These are phyloP conservation scores for Natator depressus DNA, from an alignment of 2,113 vertebrate species.

Conservation along the genomic window DNA sequence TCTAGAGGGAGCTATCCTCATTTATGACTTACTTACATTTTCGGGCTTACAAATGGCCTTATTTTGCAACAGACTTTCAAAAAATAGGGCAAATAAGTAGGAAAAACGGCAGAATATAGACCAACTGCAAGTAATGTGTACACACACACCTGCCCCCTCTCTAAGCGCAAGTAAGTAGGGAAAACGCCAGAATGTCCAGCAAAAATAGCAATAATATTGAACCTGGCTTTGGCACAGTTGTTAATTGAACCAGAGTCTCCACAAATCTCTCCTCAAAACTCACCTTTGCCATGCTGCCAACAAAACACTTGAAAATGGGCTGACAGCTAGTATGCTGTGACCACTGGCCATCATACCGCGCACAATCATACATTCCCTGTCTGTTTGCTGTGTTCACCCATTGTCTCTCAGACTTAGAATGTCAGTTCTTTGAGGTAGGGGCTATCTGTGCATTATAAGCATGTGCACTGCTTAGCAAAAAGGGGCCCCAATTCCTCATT, in stretches of 20 bases:
- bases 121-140: background rate
- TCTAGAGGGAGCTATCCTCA: background rate
- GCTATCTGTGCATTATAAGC: background rate
- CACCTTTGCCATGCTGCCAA: background rate
- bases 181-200: background rate
- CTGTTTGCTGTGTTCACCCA: background rate
- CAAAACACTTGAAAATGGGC: background rate
- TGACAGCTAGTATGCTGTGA: background rate
- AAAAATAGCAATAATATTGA: background rate
- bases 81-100: background rate
- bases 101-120: background rate
- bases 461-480: background rate
- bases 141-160: background rate
- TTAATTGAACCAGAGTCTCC: background rate
- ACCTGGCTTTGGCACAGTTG: background rate
- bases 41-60: background rate
- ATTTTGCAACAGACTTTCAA: background rate
- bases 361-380: background rate
- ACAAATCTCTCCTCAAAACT: background rate
- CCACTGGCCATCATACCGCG: background rate
- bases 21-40: background rate
- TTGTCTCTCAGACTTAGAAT: background rate
- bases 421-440: background rate
- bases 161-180: background rate
- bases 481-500: background rate